Base-by-base conservation (phyloP, 2,113 vertebrate genomes). In the Phrynosoma blainvillii region DNA sequence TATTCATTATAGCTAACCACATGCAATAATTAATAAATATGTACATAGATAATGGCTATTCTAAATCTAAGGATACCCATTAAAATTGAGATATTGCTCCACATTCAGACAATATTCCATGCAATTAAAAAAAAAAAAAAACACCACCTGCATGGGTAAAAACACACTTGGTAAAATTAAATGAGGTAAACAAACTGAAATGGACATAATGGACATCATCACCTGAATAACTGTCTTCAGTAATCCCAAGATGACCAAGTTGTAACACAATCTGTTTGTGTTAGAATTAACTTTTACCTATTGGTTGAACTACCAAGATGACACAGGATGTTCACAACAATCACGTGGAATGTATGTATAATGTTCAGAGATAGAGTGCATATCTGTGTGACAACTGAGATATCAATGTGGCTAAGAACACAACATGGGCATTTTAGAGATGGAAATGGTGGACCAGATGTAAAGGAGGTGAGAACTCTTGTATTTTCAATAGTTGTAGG, bases 21-120 rank as follows among this genome's bases (percentile, higher is more conserved):
- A 30, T 13, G n/a, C 81, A 88, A 27, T 52, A 25, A 21, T 83
- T 83, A n/a, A 12, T 56, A 83, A 83, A 76, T 83, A 78, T 83
- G 87, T 40, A 83, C 73, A 83, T 66, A 77, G 59, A 78, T 85
- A 66, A 16, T 76, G 25, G 14, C 32, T 62, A 23, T 36, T 74
- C 82, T 36, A 54, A 73, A 32, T 73, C 42, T 71, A 47, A 84
- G 21, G 47, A n/a, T 56, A 12, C 25, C 47, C n/a, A 78, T 56
- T 77, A 66, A 66, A 47, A 27, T n/a, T 83, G 13, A 75, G 71
- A 75, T 27, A 76, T 36, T 52, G 47, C 68, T 65, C 40, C 40
- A 47, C 52, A 5, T 32, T 87, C 36, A 56, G 27, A 80, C 40
- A 73, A 32, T 70, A 25, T 68, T 56, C 40, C 40, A 68, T 76